A percentile compares a stretch with the other conserved stretches of the same genome.
Conservation (phyloP, 2,888 invertebrate genomes). For the Hirtodrosophila histrioides region DNA sequence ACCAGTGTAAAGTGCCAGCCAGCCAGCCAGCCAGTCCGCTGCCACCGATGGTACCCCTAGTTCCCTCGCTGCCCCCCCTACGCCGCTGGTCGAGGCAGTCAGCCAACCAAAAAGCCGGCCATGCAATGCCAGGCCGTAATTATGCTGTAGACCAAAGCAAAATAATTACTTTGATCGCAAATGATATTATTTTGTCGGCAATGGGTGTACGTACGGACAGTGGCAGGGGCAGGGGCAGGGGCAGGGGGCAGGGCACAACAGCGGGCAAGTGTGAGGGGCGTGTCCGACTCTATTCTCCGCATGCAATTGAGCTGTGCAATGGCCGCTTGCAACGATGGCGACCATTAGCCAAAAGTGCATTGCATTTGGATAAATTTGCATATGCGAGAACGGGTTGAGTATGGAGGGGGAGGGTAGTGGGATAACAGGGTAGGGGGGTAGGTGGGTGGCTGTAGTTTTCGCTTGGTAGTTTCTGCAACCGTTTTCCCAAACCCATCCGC, state of each 20-base stretch:
- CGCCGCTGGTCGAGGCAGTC: conserved; percentile 43
- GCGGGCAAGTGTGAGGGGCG: conserved; percentile 52
- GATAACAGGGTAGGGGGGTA: background rate
- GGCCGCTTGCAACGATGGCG: conserved; percentile 60
- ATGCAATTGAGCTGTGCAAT: conserved; percentile 74
- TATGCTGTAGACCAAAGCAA: conserved; percentile 80
- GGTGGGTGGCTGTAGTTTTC: conserved; percentile 10
- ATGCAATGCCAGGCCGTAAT: conserved; percentile 61
- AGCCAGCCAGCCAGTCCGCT: conserved; percentile 18
- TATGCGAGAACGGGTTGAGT: conserved; percentile 43
- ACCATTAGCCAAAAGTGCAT: conserved; percentile 75
- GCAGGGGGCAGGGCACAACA: too few species aligned
- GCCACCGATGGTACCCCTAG: background rate
- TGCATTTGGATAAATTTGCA: conserved; percentile 76
- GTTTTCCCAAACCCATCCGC: background rate
- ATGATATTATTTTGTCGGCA: conserved; percentile 78
- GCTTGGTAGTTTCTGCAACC: conserved; percentile 34
- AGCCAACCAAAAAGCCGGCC: conserved; percentile 73
- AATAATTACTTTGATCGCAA: conserved; percentile 81
- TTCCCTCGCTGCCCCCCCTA: too few species aligned
- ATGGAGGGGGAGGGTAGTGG: too few species aligned
- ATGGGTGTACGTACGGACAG: conserved; percentile 33
- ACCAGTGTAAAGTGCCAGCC: conserved; percentile 32
- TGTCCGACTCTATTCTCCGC: conserved; percentile 45
- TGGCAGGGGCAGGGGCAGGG: too few species aligned